A percentile compares a stretch with the other conserved stretches of the same genome.
phyloP scores from a whole-genome alignment of 2,797 vertebrate species.

The Caiman crocodilus region DNA sequence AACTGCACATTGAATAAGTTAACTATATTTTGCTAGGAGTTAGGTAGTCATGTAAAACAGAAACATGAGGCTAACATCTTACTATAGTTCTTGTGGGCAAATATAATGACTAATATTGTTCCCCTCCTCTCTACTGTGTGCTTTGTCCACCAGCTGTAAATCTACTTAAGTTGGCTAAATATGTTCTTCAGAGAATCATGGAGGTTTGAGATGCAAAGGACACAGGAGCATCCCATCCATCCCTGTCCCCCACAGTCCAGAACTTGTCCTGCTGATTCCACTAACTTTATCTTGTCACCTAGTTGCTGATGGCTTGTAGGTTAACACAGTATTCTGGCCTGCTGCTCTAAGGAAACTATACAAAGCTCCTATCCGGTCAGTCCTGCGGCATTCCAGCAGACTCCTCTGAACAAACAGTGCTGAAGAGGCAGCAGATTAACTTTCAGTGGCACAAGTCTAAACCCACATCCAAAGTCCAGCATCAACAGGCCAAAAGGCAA shows the following conservation, averaged over 20 bases:
- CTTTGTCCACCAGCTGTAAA: neutral
- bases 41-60: neutral
- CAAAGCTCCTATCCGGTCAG: neutral
- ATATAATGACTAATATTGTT: neutral
- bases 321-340: neutral
- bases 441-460: neutral
- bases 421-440: neutral
- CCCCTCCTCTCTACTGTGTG: neutral
- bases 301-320: neutral
- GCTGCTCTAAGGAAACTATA: neutral
- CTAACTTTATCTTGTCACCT: neutral
- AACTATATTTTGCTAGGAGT: neutral
- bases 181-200: neutral
- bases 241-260: neutral
- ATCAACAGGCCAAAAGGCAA: neutral
- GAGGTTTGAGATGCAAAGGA: neutral
- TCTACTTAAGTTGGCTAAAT: neutral
- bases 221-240: neutral
- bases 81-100: neutral
- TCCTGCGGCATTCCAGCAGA: neutral
- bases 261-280: neutral
- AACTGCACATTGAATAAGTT: neutral
- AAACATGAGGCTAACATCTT: neutral
- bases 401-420: neutral
- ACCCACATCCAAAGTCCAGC: neutral